Base-by-base conservation (phyloP, 2,113 vertebrate genomes). In the Chunga burmeisteri region DNA sequence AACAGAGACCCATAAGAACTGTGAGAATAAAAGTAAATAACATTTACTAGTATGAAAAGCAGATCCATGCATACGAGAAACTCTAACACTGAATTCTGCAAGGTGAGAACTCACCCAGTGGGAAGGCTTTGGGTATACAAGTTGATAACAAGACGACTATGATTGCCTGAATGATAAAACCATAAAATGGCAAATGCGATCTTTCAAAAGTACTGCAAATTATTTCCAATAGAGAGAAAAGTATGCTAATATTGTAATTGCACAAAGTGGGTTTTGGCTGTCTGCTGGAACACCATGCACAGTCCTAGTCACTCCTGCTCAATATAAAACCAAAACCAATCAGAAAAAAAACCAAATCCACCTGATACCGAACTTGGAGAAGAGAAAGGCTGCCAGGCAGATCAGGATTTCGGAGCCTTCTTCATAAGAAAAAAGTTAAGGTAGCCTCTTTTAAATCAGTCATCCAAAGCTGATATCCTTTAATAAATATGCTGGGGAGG, bases 341-440 rank as follows among this genome's bases (percentile, higher is more conserved):
- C 34, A 49, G 75, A 0, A 4, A 12, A 32, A 52, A 11, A 20
- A 38, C 38, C 6, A 4, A 7, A 9, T 6, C 2, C 16, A 52
- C 14, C 19, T n/a, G 18, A 53, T n/a, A 27, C 13, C 0, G 1
- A 74, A n/a, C 20, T 23, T 63, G 56, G 53, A 66, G 40, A 66
- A 52, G 36, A 62, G 42, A 49, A 63, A n/a, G 47, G 32, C 30
- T 2, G 1, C 7, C 14, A 40, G 29, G 32, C 27, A n/a, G 0
- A 2, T 16, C 32, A 52, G 22, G 17, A 29, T 38, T 70, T 56
- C 49, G 77, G 71, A 71, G 19, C 7, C 17, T 65, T 42, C 26
- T 46, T 40, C 46, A 2, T 10, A 11, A 66, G 16, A 30, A 46
- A 52, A 73, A 52, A 61, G 32, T 18, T 26, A 11, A 34, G 6